phyloP scores from a whole-genome alignment of 2,113 vertebrate genomes.

The Parus major region DNA sequence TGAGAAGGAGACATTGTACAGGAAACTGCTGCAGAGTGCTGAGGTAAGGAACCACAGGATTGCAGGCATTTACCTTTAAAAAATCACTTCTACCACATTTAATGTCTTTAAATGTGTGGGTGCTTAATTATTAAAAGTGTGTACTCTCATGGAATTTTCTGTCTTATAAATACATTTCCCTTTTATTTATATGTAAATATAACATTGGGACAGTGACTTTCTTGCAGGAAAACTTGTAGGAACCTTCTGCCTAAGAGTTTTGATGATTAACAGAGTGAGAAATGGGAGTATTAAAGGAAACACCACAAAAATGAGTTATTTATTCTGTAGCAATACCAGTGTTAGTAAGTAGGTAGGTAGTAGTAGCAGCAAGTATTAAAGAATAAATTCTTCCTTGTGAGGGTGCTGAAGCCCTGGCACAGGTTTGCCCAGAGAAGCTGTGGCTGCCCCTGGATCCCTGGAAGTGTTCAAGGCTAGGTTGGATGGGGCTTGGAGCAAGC shows the following conservation, averaged over 20 bases:
- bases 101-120: background rate
- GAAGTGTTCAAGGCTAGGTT: background rate
- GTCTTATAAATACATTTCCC: background rate
- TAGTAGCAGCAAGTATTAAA: background rate
- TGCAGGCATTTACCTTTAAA: background rate
- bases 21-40: constrained; percentile 69
- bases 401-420: too few relatives aligned
- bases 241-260: background rate
- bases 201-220: background rate
- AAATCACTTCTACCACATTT: background rate
- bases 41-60: constrained; percentile 64
- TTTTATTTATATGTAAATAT: background rate
- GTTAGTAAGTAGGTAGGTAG: background rate
- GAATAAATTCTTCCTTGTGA: background rate
- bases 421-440: background rate
- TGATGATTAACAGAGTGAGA: background rate
- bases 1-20: constrained; percentile 73
- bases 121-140: background rate
- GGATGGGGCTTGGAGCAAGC: background rate
- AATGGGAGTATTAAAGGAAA: background rate
- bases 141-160: background rate
- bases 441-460: background rate
- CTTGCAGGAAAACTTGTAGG: background rate
- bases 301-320: background rate
- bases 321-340: background rate